Evolutionary conservation across 2,797 vertebrate species (phyloP).

Genomic region (Argyrosomus regius): DNA sequence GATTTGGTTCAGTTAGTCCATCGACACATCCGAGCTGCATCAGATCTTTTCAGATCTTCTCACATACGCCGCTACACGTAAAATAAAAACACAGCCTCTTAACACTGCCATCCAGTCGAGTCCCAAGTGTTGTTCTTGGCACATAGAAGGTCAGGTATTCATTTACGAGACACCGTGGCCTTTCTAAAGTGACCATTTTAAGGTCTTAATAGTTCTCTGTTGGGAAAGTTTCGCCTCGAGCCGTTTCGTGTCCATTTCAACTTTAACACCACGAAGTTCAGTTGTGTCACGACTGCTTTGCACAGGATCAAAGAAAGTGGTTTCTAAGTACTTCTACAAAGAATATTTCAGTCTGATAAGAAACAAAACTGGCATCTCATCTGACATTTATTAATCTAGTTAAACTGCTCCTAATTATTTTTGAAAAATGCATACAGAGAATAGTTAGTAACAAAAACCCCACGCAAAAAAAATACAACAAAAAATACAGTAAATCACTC

Average conservation of each 20-base stretch:
- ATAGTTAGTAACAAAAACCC: conserved; percentile 57
- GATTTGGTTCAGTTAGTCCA: conserved; percentile 40
- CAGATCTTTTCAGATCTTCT: not conserved
- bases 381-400: conserved; percentile 19
- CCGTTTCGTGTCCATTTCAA: conserved; percentile 19
- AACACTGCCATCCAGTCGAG: conserved; percentile 29
- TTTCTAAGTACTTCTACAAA: conserved; percentile 22
- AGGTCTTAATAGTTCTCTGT: conserved; percentile 21
- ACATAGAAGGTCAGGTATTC: conserved; percentile 73
- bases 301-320: conserved; percentile 15
- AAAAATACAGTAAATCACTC: conserved; percentile 42
- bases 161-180: conserved; percentile 56
- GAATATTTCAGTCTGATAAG: not conserved
- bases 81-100: conserved; percentile 4
- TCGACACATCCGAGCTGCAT: not conserved
- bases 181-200: conserved; percentile 32
- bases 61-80: not conserved
- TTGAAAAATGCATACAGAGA: conserved; percentile 41
- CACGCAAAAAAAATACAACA: conserved; percentile 19
- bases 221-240: conserved; percentile 50
- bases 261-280: conserved; percentile 18
- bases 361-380: not conserved
- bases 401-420: conserved; percentile 33
- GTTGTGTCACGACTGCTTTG: conserved; percentile 4
- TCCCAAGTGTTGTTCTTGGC: conserved; percentile 69